Conservation (phyloP, 1,140 invertebrate species). For the Olivierus martensii region DNA sequence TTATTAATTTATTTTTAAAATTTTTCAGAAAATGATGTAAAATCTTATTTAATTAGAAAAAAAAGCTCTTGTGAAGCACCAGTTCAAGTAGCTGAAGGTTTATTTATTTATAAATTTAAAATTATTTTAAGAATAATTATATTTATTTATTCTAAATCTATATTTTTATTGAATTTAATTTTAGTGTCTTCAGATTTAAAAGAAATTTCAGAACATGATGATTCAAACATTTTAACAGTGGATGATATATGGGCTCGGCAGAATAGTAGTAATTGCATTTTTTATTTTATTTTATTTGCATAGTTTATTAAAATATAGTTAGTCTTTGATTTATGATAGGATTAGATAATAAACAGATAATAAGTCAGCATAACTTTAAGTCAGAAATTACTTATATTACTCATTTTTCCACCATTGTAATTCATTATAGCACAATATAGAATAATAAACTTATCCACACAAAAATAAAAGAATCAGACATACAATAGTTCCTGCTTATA, state of each 20-base stretch:
- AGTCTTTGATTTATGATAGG: too few species aligned
- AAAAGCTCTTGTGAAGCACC: not conserved
- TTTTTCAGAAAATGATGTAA: slow-evolving; percentile 6
- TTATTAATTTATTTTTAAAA: not conserved
- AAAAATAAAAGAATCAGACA: too few species aligned
- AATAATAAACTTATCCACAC: too few species aligned
- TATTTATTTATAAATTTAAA: not conserved
- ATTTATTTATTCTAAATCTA: not conserved
- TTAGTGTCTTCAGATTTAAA: not conserved
- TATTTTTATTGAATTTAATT: not conserved
- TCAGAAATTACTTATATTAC: too few species aligned
- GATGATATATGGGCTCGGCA: slow-evolving; percentile 6
- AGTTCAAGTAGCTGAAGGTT: slow-evolving; percentile 7
- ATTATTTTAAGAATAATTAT: not conserved
- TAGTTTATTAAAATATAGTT: not conserved
- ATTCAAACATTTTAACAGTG: slow-evolving; percentile 2
- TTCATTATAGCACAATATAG: too few species aligned
- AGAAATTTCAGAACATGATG: not conserved
- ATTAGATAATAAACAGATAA: too few species aligned
- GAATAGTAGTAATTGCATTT: not conserved
- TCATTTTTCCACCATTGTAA: too few species aligned
- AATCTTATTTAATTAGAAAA: not conserved
- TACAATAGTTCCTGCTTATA: too few species aligned
- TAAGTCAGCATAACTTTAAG: too few species aligned
- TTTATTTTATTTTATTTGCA: not conserved